Base-by-base conservation (phyloP, 2,113 vertebrate species). In the Mola mola region DNA sequence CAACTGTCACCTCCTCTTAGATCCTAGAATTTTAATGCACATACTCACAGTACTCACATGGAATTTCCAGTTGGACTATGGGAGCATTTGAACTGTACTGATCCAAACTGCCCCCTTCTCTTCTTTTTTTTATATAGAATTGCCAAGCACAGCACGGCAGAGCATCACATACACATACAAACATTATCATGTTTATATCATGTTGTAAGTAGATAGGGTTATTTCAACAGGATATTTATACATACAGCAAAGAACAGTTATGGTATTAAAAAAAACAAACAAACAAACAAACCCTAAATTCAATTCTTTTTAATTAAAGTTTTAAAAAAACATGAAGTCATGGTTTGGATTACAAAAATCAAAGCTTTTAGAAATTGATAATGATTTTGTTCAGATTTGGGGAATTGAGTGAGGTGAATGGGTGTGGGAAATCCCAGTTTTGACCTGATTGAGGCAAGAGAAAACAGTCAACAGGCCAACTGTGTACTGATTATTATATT, bases 121-220 rank as follows among this genome's bases (percentile, higher is more conserved):
- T 61, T 53, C 24, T 25, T 41, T 31, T 71, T 46, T 22, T 52
- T 51, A 62, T 72, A 62, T 19, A 59, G 34, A 67, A 67, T 59
- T 42, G 60, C 70, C 73, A 64, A 80, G 57, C 61, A 81, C 79
- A 78, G n/a, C n/a, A n/a, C 57, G 36, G 61, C 84, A 84, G 75
- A 78, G 77, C 42, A 62, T 73, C 77, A 79, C 72, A 59, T 50
- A 64, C 63, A 87, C 71, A 71, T 44, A 76, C 47, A 75, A 64
- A 83, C 68, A 71, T 42, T 56, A 20, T 56, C 34, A 66, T 41
- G 43, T 56, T 57, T 46, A 53, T 51, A 51, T 26, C 72, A 43
- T 33, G 48, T 42, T 70, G 25, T 20, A 62, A 57, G 67, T 80
- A 80, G 55, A 77, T 62, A 64, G 33, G 31, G 58, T 58, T 61